These are phyloP conservation scores for Prorops nasuta DNA, from an alignment of 1,140 invertebrate species.

Conservation along the genomic window DNA sequence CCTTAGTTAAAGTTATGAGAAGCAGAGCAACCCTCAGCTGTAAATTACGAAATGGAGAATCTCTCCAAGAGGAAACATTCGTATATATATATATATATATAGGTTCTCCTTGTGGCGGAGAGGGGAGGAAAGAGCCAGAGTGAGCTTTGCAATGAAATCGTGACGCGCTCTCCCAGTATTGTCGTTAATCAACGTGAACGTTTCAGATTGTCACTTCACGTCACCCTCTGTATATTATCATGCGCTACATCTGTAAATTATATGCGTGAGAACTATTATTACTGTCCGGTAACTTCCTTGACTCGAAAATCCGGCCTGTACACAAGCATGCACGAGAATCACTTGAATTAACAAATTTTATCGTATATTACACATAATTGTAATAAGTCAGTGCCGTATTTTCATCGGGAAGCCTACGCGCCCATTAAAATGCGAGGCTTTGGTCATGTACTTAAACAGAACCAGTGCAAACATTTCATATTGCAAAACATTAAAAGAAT, in stretches of 20 bases:
- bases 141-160: no score
- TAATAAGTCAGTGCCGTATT: conserved; percentile 1
- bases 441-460: not conserved
- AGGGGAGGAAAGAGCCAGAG: no score
- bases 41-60: no score
- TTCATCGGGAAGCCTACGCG: not conserved
- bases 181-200: not conserved
- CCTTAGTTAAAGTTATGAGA: no score
- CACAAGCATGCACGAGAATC: not conserved
- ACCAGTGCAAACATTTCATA: not conserved
- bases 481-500: not conserved
- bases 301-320: not conserved
- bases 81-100: no score
- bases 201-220: not conserved
- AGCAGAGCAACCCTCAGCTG: no score
- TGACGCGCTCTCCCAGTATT: not conserved
- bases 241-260: conserved; percentile 15
- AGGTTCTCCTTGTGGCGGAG: no score
- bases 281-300: not conserved
- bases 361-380: not conserved
- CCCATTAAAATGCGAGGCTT: not conserved
- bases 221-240: conserved; percentile 7
- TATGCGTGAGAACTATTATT: conserved; percentile 16
- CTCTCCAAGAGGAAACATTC: no score
- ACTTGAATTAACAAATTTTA: not conserved